These are phyloP conservation scores for Cherax quadricarinatus DNA, from an alignment of 1,140 invertebrate genomes.

Conservation along the genomic window DNA sequence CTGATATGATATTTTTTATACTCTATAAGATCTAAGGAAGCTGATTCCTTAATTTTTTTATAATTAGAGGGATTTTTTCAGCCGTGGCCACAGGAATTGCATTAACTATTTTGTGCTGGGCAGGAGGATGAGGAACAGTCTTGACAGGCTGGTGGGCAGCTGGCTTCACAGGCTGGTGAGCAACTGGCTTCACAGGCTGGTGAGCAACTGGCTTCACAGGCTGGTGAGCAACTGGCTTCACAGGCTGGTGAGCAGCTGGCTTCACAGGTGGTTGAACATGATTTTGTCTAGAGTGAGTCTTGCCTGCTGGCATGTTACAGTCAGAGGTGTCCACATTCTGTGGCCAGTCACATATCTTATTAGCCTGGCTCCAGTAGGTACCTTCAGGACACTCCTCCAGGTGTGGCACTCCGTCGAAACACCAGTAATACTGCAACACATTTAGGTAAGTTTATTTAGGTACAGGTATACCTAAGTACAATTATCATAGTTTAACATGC, in stretches of 20 bases:
- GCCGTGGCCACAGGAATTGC: background rate
- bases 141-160: background rate
- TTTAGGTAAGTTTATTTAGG: too few species aligned
- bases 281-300: background rate
- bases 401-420: conserved; percentile 74
- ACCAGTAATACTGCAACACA: conserved; percentile 75
- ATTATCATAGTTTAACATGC: too few species aligned
- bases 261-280: too few species aligned
- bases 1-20: too few species aligned
- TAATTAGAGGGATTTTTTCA: background rate
- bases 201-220: too few species aligned
- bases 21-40: too few species aligned
- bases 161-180: too few species aligned
- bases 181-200: too few species aligned
- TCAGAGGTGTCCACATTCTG: conserved; percentile 66
- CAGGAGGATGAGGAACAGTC: background rate
- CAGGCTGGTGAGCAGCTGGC: too few species aligned
- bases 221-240: too few species aligned
- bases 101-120: background rate
- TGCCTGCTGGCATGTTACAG: conserved; percentile 57
- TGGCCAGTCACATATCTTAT: conserved; percentile 72
- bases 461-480: too few species aligned
- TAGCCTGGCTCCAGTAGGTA: conserved; percentile 73
- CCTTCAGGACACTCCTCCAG: conserved; percentile 74
- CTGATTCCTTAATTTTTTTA: background rate